phyloP scores from a whole-genome alignment of 1,140 invertebrate genomes.

The Diabrotica virgifera region DNA sequence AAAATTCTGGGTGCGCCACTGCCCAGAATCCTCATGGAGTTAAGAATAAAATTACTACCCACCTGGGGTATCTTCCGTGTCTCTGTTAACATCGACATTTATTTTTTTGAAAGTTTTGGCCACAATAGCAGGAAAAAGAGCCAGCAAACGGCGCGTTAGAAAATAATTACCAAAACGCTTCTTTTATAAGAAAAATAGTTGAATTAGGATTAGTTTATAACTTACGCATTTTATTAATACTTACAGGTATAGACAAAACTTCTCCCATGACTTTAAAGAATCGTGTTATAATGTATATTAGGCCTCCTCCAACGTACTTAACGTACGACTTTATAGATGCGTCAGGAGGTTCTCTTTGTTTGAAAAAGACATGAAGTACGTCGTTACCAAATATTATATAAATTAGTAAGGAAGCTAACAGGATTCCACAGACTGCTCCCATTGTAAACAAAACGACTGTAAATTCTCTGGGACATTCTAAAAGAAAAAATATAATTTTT shows the following conservation, averaged over 20 bases:
- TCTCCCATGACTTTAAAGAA: constrained; percentile 24
- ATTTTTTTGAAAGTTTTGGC: too few species aligned
- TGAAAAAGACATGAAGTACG: constrained; percentile 21
- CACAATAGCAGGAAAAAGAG: too few species aligned
- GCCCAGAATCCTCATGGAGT: too few species aligned
- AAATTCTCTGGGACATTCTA: not conserved
- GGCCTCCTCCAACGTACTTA: constrained; percentile 20
- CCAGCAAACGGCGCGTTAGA: too few species aligned
- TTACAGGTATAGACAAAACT: constrained; percentile 31
- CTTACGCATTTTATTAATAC: not conserved
- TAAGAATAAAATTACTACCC: too few species aligned
- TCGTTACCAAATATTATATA: constrained; percentile 29
- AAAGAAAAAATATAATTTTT: not conserved
- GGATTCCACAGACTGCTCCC: constrained; percentile 23
- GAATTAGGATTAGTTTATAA: too few species aligned
- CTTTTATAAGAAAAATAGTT: too few species aligned
- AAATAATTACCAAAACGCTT: too few species aligned
- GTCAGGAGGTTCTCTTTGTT: constrained; percentile 21
- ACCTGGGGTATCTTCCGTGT: too few species aligned
- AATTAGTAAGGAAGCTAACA: constrained; percentile 24
- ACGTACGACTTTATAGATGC: constrained; percentile 22
- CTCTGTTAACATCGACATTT: too few species aligned
- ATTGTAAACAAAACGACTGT: not conserved
- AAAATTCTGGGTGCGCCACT: too few species aligned
- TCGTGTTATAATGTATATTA: constrained; percentile 22